These are phyloP conservation scores for Diplodus puntazzo DNA, from an alignment of 2,797 vertebrate species.

Conservation along the genomic window DNA sequence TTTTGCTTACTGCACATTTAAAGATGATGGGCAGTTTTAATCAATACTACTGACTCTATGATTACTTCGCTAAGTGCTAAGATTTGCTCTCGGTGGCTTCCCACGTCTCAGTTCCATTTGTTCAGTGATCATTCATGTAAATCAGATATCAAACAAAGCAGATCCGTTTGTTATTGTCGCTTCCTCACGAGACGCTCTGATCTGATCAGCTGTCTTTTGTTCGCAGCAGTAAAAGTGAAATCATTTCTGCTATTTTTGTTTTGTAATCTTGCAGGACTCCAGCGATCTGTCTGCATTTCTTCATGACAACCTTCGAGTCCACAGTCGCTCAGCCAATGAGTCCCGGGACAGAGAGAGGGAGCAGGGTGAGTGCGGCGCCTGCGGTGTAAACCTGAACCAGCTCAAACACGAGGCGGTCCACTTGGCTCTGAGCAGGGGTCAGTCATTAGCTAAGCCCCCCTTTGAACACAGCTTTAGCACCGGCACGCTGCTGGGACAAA, in stretches of 20 bases:
- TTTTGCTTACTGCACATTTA: conserved; percentile 20
- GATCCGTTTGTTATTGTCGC: conserved; percentile 34
- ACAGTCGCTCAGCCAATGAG: conserved; percentile 86
- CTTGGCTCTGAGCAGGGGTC: conserved; percentile 91
- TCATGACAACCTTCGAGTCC: conserved; percentile 92
- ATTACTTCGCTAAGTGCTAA: conserved; percentile 54
- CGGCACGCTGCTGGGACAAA: conserved; percentile 54
- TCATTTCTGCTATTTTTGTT: conserved; percentile 11
- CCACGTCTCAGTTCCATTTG: conserved; percentile 23
- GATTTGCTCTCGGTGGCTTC: conserved; percentile 30
- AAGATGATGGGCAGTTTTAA: conserved; percentile 23
- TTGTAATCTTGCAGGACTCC: conserved; percentile 85
- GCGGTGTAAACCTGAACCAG: conserved; percentile 91
- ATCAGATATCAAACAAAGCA: conserved; percentile 41
- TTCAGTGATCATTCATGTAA: conserved; percentile 36
- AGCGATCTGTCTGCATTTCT: conserved; percentile 88
- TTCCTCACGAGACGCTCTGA: conserved; percentile 8
- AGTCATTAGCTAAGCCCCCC: conserved; percentile 82
- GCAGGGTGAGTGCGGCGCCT: conserved; percentile 89
- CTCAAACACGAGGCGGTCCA: conserved; percentile 96
- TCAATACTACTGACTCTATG: conserved; percentile 41
- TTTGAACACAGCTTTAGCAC: conserved; percentile 77
- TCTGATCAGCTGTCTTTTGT: not conserved
- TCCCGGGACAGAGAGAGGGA: conserved; percentile 87
- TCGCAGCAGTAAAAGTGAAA: not conserved